Conservation (phyloP, 2,888 invertebrate genomes). For the Tortricodes alternella region DNA sequence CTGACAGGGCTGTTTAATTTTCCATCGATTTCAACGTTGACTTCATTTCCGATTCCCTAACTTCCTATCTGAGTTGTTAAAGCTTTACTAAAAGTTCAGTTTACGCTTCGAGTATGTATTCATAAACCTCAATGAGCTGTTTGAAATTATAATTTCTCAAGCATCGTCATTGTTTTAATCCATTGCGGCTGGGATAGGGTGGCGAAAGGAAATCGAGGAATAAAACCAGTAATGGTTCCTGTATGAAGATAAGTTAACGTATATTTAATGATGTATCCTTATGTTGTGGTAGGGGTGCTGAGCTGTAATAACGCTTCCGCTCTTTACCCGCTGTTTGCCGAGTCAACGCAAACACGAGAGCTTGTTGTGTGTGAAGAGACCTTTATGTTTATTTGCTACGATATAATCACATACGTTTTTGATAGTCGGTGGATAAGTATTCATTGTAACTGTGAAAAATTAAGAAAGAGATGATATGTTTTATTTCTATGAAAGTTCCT, state of each 20-base stretch:
- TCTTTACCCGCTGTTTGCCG: constrained; percentile 72
- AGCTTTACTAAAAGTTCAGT: constrained; percentile 52
- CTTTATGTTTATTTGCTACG: constrained; percentile 50
- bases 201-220: rapidly evolving
- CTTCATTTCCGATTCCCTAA: constrained; percentile 48
- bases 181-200: constrained; percentile 32
- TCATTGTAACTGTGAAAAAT: neutral
- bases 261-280: constrained; percentile 26
- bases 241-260: constrained; percentile 2
- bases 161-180: neutral
- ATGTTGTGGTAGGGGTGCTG: constrained; percentile 42
- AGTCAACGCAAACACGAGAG: constrained; percentile 69
- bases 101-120: constrained; percentile 49
- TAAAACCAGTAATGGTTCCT: constrained; percentile 37
- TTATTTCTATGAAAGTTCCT: too few relatives aligned
- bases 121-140: constrained; percentile 24
- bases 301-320: constrained; percentile 75
- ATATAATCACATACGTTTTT: constrained; percentile 25
- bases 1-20: constrained; percentile 9
- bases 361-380: constrained; percentile 46
- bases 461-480: neutral
- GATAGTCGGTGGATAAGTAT: constrained; percentile 10
- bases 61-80: constrained; percentile 55
- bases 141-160: constrained; percentile 8
- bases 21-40: constrained; percentile 31